A percentile compares a stretch with the other conserved stretches of the same genome.
These are phyloP conservation scores for honey bee (Apis mellifera) DNA, from an alignment of 1,140 invertebrate species.

Conservation along the genomic window DNA sequence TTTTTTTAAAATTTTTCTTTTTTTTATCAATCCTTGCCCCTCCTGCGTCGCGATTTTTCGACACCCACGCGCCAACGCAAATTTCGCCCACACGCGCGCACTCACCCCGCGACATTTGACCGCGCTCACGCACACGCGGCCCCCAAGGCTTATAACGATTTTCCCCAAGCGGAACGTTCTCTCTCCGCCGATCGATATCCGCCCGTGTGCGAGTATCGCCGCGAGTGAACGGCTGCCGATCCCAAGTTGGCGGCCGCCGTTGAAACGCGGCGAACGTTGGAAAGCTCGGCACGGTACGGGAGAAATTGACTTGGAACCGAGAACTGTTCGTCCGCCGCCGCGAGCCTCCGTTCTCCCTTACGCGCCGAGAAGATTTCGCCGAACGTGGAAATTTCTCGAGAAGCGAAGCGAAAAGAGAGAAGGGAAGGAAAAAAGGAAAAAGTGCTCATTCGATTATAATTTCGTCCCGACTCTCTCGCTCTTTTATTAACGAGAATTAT, in stretches of 20 bases:
- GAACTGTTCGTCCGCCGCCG: too few species aligned
- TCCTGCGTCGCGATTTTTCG: constrained; percentile 34
- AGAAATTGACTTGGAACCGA: too few species aligned
- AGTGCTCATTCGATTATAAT: too few species aligned
- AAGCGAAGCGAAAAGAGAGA: too few species aligned
- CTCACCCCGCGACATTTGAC: not conserved
- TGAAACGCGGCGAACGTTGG: not conserved
- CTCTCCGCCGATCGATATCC: constrained; percentile 23
- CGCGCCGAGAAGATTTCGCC: too few species aligned
- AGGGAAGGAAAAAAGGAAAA: too few species aligned
- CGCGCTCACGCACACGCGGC: constrained; percentile 19
- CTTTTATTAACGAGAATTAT: too few species aligned
- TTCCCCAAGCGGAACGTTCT: constrained; percentile 28
- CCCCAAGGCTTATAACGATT: constrained; percentile 48
- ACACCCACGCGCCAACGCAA: constrained; percentile 22
- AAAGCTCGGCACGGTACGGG: too few species aligned
- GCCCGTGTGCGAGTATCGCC: constrained; percentile 17
- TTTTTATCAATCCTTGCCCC: not conserved
- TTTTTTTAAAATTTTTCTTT: too few species aligned
- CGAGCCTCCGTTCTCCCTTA: too few species aligned
- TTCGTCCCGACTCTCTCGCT: too few species aligned
- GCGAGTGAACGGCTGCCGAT: not conserved
- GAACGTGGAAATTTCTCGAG: too few species aligned
- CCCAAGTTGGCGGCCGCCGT: not conserved
- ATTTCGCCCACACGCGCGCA: not conserved